phyloP scores from a whole-genome alignment of 2,113 vertebrate genomes.

The Brachirus orientalis region DNA sequence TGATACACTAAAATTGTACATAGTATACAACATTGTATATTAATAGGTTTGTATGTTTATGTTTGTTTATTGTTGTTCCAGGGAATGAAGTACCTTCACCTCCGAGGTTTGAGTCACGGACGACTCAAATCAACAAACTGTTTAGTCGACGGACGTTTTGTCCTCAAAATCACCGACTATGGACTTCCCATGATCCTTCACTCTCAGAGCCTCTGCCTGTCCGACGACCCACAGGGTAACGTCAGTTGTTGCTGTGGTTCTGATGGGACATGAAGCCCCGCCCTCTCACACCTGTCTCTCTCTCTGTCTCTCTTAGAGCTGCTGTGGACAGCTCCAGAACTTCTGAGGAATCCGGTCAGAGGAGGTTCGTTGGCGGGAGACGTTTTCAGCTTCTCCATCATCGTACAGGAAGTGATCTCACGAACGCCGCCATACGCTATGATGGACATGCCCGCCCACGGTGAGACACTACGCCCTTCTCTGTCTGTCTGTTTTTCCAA shows the following conservation, averaged over 20 bases:
- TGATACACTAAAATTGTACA: too few relatives aligned
- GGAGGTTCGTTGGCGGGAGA: slow-evolving; percentile 83
- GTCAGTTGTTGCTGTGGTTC: background rate
- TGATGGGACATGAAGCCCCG: background rate
- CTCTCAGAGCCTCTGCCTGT: slow-evolving; percentile 72
- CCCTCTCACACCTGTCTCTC: background rate
- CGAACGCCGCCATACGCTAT: slow-evolving; percentile 86
- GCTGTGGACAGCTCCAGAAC: slow-evolving; percentile 75
- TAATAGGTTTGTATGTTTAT: background rate
- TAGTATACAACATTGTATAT: too few relatives aligned
- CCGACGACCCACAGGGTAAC: slow-evolving; percentile 65
- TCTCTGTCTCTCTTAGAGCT: slow-evolving; percentile 71
- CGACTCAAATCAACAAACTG: slow-evolving; percentile 92
- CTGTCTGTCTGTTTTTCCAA: background rate
- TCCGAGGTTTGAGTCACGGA: slow-evolving; percentile 85
- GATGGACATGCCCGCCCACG: slow-evolving; percentile 84
- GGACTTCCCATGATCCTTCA: slow-evolving; percentile 83
- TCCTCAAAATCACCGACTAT: slow-evolving; percentile 90
- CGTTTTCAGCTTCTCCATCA: slow-evolving; percentile 87
- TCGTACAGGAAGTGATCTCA: slow-evolving; percentile 91
- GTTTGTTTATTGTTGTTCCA: slow-evolving; percentile 40
- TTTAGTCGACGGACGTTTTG: slow-evolving; percentile 89
- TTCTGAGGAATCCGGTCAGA: slow-evolving; percentile 52
- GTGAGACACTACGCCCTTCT: slow-evolving; percentile 63
- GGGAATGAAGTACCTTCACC: slow-evolving; percentile 90